Percentiles rank a stretch among this genome's conserved stretches.
Conservation (phyloP, 2,888 invertebrate genomes). For the Cordilura impudica region DNA sequence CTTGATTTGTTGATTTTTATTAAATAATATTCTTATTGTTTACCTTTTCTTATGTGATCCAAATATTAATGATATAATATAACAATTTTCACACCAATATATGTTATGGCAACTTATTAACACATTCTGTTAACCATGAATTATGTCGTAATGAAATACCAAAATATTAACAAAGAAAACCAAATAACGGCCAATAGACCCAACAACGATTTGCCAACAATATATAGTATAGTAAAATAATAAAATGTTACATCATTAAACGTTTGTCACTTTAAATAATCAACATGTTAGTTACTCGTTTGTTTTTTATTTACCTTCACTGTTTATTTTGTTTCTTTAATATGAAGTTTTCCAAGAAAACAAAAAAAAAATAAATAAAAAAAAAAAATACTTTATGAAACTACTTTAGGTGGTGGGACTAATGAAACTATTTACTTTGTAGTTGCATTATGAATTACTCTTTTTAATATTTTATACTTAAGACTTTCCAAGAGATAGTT, state of each 20-base stretch:
- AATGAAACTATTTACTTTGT: too few species aligned
- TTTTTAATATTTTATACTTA: too few species aligned
- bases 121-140: conserved; percentile 53
- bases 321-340: conserved; percentile 16
- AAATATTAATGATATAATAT: neutral
- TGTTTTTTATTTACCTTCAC: conserved; percentile 8
- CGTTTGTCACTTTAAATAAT: conserved; percentile 19
- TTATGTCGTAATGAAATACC: conserved; percentile 50
- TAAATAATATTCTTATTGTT: neutral
- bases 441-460: neutral
- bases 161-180: conserved; percentile 9
- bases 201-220: conserved; percentile 8
- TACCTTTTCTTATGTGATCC: neutral
- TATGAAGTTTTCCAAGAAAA: neutral
- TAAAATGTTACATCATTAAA: conserved; percentile 39
- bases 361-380: neutral
- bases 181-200: conserved; percentile 20
- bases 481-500: too few species aligned
- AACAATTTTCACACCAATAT: conserved; percentile 3
- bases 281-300: neutral
- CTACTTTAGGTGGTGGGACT: conserved; percentile 7
- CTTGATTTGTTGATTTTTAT: neutral
- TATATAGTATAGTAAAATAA: conserved; percentile 5
- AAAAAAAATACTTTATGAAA: conserved; percentile 2
- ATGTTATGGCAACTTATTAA: conserved; percentile 39